phyloP scores from a whole-genome alignment of 2,113 vertebrate genomes.

The Cavia aperea region DNA sequence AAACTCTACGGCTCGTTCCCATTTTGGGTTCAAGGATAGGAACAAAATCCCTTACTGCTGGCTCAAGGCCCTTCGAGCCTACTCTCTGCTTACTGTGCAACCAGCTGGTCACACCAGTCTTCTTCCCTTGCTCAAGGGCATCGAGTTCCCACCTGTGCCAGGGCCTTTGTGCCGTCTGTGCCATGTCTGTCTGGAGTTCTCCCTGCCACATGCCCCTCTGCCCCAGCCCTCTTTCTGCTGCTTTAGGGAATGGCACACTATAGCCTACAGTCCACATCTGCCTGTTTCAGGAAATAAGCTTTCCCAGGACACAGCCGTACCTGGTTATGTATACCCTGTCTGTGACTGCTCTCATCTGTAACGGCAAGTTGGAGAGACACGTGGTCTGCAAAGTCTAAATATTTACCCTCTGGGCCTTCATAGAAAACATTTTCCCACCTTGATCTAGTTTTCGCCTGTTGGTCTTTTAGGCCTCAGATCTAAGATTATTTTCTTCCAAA shows the following conservation, averaged over 20 bases:
- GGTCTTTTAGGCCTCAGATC: neutral
- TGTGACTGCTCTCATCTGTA: neutral
- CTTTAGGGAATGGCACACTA: neutral
- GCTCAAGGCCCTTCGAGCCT: accelerated
- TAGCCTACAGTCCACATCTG: neutral
- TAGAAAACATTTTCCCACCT: neutral
- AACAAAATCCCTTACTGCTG: neutral
- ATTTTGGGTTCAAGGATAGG: neutral
- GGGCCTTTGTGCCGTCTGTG: neutral
- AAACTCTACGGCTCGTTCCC: neutral
- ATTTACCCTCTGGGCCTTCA: neutral
- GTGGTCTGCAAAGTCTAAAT: neutral
- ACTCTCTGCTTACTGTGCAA: neutral
- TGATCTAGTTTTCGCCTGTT: neutral
- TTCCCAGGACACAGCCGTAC: neutral
- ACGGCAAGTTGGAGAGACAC: neutral
- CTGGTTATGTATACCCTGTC: accelerated
- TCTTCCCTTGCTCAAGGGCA: accelerated
- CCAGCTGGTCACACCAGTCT: too few species aligned
- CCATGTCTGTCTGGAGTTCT: neutral
- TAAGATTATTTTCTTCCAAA: neutral
- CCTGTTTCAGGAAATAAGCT: neutral
- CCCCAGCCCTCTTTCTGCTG: neutral
- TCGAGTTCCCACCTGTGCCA: neutral
- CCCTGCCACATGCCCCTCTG: neutral